Evolutionary conservation across 2,888 invertebrate species (phyloP).

Genomic region (Pardosa pseudoannulata): DNA sequence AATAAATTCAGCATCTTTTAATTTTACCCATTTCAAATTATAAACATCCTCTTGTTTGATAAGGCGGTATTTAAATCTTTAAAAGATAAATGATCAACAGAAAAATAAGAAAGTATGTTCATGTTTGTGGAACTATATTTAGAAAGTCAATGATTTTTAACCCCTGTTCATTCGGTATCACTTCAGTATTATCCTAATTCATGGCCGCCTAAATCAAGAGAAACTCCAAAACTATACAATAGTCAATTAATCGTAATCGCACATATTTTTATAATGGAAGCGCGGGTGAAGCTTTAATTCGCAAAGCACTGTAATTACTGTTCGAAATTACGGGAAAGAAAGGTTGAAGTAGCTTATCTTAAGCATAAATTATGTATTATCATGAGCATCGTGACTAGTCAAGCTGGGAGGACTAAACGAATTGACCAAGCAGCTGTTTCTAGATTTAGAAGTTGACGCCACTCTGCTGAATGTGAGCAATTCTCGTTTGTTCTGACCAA

Average conservation of each 20-base stretch:
- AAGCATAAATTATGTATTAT: background rate
- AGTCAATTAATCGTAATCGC: background rate
- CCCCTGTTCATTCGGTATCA: no score
- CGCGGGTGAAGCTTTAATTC: background rate
- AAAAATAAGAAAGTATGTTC: no score
- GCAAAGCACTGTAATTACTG: background rate
- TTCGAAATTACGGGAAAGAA: background rate
- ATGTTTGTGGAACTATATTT: no score
- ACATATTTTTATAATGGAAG: background rate
- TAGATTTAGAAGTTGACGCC: background rate
- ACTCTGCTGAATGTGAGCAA: background rate
- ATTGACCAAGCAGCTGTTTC: background rate
- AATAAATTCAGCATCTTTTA: no score
- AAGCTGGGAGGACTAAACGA: background rate
- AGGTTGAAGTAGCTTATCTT: background rate
- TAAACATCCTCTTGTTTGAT: no score
- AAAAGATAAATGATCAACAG: no score
- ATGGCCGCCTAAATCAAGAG: no score
- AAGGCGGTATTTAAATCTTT: no score
- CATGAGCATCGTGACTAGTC: background rate
- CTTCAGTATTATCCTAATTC: no score
- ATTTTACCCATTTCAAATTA: no score
- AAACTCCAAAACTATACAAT: background rate
- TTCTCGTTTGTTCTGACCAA: background rate
- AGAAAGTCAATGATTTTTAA: no score